Base-by-base conservation (phyloP, 1,140 invertebrate species). In the Bicyclus anynana region DNA sequence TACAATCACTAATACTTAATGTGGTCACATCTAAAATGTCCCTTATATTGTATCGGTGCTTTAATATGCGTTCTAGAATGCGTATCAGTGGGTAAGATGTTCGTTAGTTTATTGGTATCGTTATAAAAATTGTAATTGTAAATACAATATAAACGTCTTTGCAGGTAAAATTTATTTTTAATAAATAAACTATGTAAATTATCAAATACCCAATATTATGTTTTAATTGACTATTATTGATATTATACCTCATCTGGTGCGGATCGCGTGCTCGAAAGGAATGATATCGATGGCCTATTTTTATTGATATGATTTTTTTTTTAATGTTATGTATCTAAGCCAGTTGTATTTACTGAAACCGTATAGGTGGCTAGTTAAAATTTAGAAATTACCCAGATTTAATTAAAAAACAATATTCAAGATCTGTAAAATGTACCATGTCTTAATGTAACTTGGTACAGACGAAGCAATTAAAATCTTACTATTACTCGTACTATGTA, bases 131-230 rank as follows among this genome's bases (percentile, higher is more conserved):
- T 33, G 10, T 33, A 1, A 16, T 16, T 40, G 3, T 40, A 17
- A 40, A 40, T 40, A 17, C 6, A 12, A 14, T 59, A 59, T 48
- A 53, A 48, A 59, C 29, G 48, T 59, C 47, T 42, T 61, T 54
- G 52, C 38, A 61, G 54, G 47, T 61, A 61, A 46, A 56, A 56
- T 56, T 48, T 55, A 56, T 16, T 50, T 49, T 49, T 49, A 56
- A 55, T 50, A 14, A 47, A 37, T 49, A 56, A 26, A 6, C 29
- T 37, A 56, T 56, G 37, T 37, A 21, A 38, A 56, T 38, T 47
- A 38, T n/a, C n/a, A n/a, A n/a, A n/a, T n/a, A n/a, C n/a, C n/a
- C n/a, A 55, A 48, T 55, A 14, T 37, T 37, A 37, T 27, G 5
- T 5, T 54, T 46, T 54, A 46, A 47, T 33, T 35, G n/a, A n/a